Conservation (phyloP, 53 echinoderm and acorn worm species). For the Echinometra lucunter region DNA sequence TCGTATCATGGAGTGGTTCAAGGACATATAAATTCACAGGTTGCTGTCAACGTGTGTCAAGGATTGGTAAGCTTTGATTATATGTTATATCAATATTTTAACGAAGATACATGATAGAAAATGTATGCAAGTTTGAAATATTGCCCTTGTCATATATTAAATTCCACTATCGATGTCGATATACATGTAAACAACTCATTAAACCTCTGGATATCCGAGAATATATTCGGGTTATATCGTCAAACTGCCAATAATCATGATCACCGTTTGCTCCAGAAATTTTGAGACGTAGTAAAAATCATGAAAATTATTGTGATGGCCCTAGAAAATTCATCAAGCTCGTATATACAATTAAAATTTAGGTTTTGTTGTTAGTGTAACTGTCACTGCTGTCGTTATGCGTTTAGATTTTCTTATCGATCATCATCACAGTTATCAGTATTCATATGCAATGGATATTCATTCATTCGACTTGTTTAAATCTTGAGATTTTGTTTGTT, state of each 20-base stretch:
- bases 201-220: background rate
- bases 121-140: too few species aligned
- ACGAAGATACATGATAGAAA: too few species aligned
- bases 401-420: too few species aligned
- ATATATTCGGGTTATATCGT: background rate
- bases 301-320: background rate
- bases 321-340: background rate
- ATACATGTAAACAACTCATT: background rate
- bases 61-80: background rate
- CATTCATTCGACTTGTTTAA: too few species aligned
- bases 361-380: too few species aligned
- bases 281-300: background rate
- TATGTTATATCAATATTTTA: background rate
- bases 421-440: too few species aligned
- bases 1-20: background rate
- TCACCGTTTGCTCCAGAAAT: background rate
- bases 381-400: too few species aligned
- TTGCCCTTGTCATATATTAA: too few species aligned
- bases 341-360: too few species aligned
- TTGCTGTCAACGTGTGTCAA: constrained; percentile 16
- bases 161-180: background rate
- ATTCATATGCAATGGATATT: too few species aligned
- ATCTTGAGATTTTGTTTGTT: too few species aligned
- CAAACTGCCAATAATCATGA: background rate
- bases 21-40: background rate